Conservation (phyloP, 2,113 vertebrate genomes). For the Monarcha castaneiventris region DNA sequence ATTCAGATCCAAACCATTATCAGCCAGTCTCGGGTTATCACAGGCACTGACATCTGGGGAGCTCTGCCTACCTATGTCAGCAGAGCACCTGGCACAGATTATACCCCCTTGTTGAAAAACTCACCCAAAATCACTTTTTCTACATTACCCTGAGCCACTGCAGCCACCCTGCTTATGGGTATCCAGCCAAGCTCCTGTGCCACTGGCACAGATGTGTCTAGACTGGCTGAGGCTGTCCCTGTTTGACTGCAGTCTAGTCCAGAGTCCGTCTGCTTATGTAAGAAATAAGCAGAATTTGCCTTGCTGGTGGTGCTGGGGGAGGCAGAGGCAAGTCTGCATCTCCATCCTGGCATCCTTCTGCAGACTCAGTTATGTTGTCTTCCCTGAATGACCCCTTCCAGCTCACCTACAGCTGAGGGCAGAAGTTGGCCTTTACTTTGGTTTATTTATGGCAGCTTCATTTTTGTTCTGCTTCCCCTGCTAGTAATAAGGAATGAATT, state of each 20-base stretch:
- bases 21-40: not conserved
- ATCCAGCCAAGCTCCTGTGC: not conserved
- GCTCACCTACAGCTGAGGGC: not conserved
- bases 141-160: not conserved
- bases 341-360: not conserved
- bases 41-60: not conserved
- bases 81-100: not conserved
- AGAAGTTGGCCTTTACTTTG: not conserved
- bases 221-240: not conserved
- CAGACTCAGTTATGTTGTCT: not conserved
- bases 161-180: not conserved
- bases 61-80: not conserved
- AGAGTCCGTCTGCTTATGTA: not conserved
- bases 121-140: not conserved
- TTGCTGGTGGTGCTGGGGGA: not conserved
- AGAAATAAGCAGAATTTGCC: not conserved
- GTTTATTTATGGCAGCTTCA: not conserved
- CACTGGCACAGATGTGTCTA: not conserved
- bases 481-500: not conserved
- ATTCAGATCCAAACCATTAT: not conserved
- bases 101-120: not conserved
- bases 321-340: not conserved
- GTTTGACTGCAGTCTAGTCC: not conserved
- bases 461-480: not conserved
- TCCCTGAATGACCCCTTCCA: not conserved